Base-by-base conservation (phyloP, 2,888 invertebrate genomes). In the Aspidiotus rigidus region DNA sequence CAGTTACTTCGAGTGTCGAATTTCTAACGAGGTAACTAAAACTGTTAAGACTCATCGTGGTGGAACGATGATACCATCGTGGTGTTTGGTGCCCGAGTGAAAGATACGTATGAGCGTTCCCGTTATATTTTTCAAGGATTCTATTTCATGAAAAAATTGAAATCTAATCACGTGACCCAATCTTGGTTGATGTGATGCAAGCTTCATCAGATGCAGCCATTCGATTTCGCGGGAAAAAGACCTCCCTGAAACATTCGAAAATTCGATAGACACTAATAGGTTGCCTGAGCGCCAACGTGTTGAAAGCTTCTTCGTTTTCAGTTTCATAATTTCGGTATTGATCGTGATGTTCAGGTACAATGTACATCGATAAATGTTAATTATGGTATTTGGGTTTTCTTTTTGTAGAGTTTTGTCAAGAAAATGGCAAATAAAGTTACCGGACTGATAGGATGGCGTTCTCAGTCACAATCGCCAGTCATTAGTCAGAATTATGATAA, bases 331-430 rank as follows among this genome's bases (percentile, higher is more conserved):
- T 53, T 53, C 53, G 11, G 53, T 53, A 5, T 11, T 53, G n/a
- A n/a, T n/a, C n/a, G n/a, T n/a, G n/a, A n/a, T n/a, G n/a, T n/a
- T n/a, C n/a, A n/a, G n/a, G n/a, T n/a, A n/a, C n/a, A n/a, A n/a
- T n/a, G n/a, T n/a, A n/a, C n/a, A n/a, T n/a, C n/a, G n/a, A n/a
- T n/a, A n/a, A n/a, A n/a, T n/a, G 15, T 11, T 5, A n/a, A 15
- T 53, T 53, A 53, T 53, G 13, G 53, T 49, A 49, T 49, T 49
- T n/a, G 10, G 15, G 10, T 59, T 16, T 57, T 28, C 7, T 67
- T 13, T 11, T 67, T 60, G 2, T 60, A 67, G 67, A 60, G 59
- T 5, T 60, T 67, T n/a, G 67, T 67, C 11, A 67, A 67, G 60
- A 67, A 67, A 17, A 60, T 67, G 39, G 49, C 67, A n/a, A 60